A percentile compares a stretch with the other conserved stretches of the same genome.
Conservation (phyloP, 2,888 invertebrate species). For the Ochropleura leucogaster region DNA sequence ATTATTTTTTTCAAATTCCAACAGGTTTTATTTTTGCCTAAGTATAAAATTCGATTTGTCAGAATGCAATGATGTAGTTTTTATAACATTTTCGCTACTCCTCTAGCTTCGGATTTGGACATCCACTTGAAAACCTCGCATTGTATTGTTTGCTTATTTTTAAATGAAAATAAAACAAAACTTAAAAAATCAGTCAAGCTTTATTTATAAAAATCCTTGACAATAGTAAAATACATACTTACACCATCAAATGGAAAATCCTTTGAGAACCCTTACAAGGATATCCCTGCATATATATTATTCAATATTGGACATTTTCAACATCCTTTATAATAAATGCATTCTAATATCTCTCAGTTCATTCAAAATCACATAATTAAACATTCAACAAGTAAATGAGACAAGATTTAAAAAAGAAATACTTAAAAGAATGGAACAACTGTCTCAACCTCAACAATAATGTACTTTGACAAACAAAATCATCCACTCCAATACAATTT, state of each 20-base stretch:
- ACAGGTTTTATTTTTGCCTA: no score
- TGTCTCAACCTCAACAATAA: slow-evolving; percentile 18
- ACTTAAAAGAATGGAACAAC: slow-evolving; percentile 24
- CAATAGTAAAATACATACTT: slow-evolving; percentile 49
- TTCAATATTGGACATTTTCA: slow-evolving; percentile 45
- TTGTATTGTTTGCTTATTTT: neutral
- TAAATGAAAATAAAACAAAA: neutral
- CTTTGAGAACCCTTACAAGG: slow-evolving; percentile 43
- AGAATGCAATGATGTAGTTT: no score
- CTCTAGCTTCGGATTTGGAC: no score
- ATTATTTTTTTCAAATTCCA: no score
- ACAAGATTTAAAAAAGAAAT: slow-evolving; percentile 27
- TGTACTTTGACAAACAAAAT: slow-evolving; percentile 48
- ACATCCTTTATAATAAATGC: slow-evolving; percentile 50
- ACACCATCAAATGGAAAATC: slow-evolving; percentile 47
- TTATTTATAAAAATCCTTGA: slow-evolving; percentile 69
- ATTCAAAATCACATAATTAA: slow-evolving; percentile 47
- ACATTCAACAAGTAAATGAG: slow-evolving; percentile 26
- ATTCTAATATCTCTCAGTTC: slow-evolving; percentile 31
- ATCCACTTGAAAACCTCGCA: no score
- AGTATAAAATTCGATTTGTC: no score
- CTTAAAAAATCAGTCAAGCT: slow-evolving; percentile 69
- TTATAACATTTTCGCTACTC: no score
- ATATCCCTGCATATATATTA: slow-evolving; percentile 35
- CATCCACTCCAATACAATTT: slow-evolving; percentile 3